phyloP scores from a whole-genome alignment of 2,113 vertebrate genomes.

The human (Homo sapiens) region DNA sequence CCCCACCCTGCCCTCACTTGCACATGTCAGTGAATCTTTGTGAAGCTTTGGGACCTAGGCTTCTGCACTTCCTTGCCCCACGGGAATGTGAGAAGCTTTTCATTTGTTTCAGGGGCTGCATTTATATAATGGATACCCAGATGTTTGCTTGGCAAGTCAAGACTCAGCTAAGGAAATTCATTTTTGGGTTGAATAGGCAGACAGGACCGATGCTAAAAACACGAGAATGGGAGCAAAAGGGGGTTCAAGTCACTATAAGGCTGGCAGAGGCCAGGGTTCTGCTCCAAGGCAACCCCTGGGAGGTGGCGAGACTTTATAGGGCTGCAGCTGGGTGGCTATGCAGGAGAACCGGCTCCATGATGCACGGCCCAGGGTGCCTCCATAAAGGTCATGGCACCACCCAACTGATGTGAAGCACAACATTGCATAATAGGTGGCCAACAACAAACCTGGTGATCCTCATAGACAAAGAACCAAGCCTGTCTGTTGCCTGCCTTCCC shows the following conservation, averaged over 20 bases:
- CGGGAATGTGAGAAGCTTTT: neutral
- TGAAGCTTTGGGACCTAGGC: neutral
- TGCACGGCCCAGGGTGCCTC: too few relatives aligned
- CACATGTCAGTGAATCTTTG: neutral
- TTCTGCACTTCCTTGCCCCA: neutral
- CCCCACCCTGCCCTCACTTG: neutral
- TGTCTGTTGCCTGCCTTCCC: neutral
- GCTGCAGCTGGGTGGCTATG: neutral
- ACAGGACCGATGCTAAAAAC: neutral
- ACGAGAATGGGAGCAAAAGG: neutral
- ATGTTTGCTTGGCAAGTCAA: neutral
- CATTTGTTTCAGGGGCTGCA: neutral
- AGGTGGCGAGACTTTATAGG: neutral
- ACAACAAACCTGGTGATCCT: neutral
- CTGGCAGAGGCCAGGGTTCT: neutral
- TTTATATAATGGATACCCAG: neutral
- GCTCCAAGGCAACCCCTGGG: neutral
- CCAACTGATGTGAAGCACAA: neutral
- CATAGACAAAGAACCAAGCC: neutral
- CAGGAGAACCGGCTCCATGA: neutral
- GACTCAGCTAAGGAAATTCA: neutral
- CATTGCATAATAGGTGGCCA: fast-evolving
- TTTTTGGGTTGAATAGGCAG: neutral
- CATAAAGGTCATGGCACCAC: neutral
- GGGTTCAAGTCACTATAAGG: neutral